Evolutionary conservation across 2,113 vertebrate species (phyloP).

Genomic region (Rhegmatorhina hoffmannsi): DNA sequence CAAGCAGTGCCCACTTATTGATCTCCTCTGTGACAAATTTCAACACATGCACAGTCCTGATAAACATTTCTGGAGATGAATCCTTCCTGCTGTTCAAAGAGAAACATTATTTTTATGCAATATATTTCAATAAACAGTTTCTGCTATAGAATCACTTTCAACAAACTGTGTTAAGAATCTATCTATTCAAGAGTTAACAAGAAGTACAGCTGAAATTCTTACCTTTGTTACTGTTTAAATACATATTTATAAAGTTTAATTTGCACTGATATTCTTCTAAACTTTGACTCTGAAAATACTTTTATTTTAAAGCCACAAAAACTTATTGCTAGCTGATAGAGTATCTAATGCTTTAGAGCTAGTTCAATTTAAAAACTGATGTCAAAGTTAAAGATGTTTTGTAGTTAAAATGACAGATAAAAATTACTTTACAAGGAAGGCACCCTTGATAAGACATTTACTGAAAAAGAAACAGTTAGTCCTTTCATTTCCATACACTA

Average conservation of each 20-base stretch:
- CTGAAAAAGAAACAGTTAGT: background rate
- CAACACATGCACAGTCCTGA: conserved; percentile 71
- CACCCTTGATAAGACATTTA: background rate
- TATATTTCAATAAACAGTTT: conserved; percentile 68
- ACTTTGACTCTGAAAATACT: background rate
- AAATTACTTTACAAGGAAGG: background rate
- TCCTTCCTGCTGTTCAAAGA: conserved; percentile 73
- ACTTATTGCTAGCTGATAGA: background rate
- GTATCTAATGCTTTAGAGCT: background rate
- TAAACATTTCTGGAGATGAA: conserved; percentile 78
- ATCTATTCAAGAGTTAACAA: conserved; percentile 30
- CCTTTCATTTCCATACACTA: background rate
- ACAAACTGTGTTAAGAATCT: conserved; percentile 53
- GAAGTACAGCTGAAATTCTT: conserved; percentile 23
- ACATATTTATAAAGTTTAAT: background rate
- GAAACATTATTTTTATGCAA: conserved; percentile 72
- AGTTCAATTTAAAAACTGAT: background rate
- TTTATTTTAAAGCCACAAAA: background rate
- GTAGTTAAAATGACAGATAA: background rate
- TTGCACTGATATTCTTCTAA: background rate
- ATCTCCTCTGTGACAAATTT: conserved; percentile 81
- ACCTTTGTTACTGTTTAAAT: conserved; percentile 1
- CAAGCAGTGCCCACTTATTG: conserved; percentile 78
- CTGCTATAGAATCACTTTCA: conserved; percentile 61
- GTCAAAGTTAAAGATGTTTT: background rate